Base-by-base conservation (phyloP, 2,797 vertebrate species). In the Pangasius krempfi region DNA sequence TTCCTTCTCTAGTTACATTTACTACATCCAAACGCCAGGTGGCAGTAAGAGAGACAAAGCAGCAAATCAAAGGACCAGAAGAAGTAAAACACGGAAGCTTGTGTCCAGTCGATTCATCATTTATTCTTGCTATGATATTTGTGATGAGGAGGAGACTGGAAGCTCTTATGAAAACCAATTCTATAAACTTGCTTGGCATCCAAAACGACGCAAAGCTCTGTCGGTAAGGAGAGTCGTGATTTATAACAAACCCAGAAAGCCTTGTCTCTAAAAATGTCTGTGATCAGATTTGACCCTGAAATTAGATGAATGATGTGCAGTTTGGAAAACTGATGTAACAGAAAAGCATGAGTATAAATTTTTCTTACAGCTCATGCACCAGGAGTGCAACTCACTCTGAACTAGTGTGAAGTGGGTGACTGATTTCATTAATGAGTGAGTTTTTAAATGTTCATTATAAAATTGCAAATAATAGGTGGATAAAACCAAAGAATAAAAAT, bases 151-250 rank as follows among this genome's bases (percentile, higher is more conserved):
- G 76, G 68, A 60, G 68, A 58, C 44, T 86, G 44, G 72, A 66
- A 75, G 40, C 37, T 85, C 30, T 79, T 22, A 75, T 83, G 40
- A 60, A 68, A 78, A 79, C 16, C 64, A n/a, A 62, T 44, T 44
- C 85, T 73, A 78, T 12, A 58, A 79, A 79, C 33, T 0, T n/a
- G 72, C 22, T 60, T 30, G 81, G 27, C 85, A 37, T 70, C 66
- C 81, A 83, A 58, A 85, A 88, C 85, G 56, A 66, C 62, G 64
- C 27, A 82, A 66, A 87, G 8, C 68, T 56, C 2, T 86, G 20
- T 86, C 47, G 89, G 89, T 91, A 90, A 91, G 91, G 56, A 73
- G 70, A 54, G 22, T 30, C 27, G 30, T 72, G 70, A 25, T 3
- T 60, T 44, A 9, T 84, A 70, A 64, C 58, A 64, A 58, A 22